Percentiles rank a stretch among this genome's conserved stretches.
These are phyloP conservation scores for Acrocera orbiculus DNA, from an alignment of 2,888 invertebrate species.

Conservation along the genomic window DNA sequence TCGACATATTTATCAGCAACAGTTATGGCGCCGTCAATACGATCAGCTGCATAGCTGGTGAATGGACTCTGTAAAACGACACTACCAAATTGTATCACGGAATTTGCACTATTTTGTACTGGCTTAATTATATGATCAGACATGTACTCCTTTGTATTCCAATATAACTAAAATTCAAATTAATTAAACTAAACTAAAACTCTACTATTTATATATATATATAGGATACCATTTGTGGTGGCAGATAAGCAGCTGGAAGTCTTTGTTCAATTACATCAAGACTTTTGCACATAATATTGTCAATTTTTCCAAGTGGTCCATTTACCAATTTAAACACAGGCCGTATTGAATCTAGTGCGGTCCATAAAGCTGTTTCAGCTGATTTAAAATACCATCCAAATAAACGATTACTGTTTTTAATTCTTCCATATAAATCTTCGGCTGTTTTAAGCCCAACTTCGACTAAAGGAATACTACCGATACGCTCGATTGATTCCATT, in stretches of 20 bases:
- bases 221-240: conserved; percentile 61
- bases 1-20: conserved; percentile 70
- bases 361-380: conserved; percentile 55
- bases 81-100: conserved; percentile 59
- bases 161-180: conserved; percentile 51
- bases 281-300: conserved; percentile 62
- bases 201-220: too few species aligned
- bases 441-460: conserved; percentile 59
- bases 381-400: conserved; percentile 58
- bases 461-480: conserved; percentile 67
- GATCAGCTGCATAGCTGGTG: conserved; percentile 55
- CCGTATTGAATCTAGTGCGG: conserved; percentile 52
- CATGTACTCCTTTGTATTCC: conserved; percentile 61
- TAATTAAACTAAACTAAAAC: too few species aligned
- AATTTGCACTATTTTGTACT: conserved; percentile 61
- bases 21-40: conserved; percentile 54
- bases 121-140: conserved; percentile 43
- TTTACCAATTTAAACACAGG: conserved; percentile 58
- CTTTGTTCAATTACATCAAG: conserved; percentile 70
- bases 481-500: conserved; percentile 55
- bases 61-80: conserved; percentile 52
- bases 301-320: conserved; percentile 52
- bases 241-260: conserved; percentile 64
- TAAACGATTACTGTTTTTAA: conserved; percentile 58
- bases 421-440: conserved; percentile 51